Base-by-base conservation (phyloP, 2,888 invertebrate species). In the Spodoptera exigua region DNA sequence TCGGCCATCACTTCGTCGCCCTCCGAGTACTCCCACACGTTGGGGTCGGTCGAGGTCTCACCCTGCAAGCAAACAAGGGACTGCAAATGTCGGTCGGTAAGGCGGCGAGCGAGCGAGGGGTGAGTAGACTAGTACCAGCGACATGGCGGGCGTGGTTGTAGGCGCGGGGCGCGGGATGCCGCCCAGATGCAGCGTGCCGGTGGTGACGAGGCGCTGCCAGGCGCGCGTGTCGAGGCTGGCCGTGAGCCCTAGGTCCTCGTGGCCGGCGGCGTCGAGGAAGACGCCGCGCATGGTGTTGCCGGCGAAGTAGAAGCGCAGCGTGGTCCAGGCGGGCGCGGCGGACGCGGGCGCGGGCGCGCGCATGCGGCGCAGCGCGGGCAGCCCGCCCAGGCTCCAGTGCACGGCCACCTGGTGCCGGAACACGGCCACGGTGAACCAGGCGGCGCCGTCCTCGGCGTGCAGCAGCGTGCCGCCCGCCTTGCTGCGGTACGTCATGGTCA, bases 391-490 rank as follows among this genome's bases (percentile, higher is more conserved):
- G 64, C 94, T 95, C 96, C 96, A 97, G 70, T 96, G 95, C 49
- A 97, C 93, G 1, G 96, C 95, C 18, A 97, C 96, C 79, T 96
- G 95, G 78, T 96, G 96, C 74, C 95, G 95, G 87, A 95, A 96
- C 61, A 96, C 96, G 59, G 96, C 96, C 58, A 97, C 95, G 40
- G 95, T 95, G 87, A 97, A 97, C 91, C 88, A 12, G 37, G 44
- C 66, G 14, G 9, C 57, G n/a, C 0, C 76, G 21, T 90, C 79
- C 74, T 95, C 95, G 27, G 97, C 95, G 79, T 96, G 96, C 78
- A 98, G 92, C 32, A 98, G 84, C 2, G 97, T 97, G 56, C 98
- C 98, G 74, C 98, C 98, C 14, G 96, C 95, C 76, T 96, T 95
- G 16, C 96, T 96, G 79, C 74, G 68, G 48, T 73, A 69, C 0